Percentiles rank a stretch among this genome's conserved stretches.
Evolutionary conservation across 2,113 vertebrate species (phyloP).

Genomic region (Lagenorhynchus albirostris): DNA sequence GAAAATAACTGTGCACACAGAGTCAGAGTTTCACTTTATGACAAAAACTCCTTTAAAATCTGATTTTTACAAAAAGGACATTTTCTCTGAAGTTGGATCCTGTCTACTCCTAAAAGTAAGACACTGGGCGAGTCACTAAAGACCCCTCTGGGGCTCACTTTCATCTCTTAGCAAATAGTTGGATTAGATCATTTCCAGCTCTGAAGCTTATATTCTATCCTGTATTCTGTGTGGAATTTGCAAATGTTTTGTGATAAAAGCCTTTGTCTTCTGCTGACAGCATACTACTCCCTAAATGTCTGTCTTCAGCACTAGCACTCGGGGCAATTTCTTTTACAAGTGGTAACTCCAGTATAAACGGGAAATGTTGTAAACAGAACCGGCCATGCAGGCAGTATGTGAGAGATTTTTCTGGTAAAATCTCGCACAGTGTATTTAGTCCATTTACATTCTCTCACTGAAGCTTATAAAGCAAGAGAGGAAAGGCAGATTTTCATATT

Average conservation of each 20-base stretch:
- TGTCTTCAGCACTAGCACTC: slow-evolving; percentile 29
- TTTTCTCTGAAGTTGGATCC: background rate
- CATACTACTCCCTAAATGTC: slow-evolving; percentile 20
- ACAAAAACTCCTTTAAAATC: background rate
- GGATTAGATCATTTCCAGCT: background rate
- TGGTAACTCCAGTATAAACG: slow-evolving; percentile 36
- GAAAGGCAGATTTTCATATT: slow-evolving; percentile 61
- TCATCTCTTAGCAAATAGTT: background rate
- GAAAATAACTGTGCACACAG: background rate
- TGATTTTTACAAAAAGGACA: background rate
- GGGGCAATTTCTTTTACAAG: slow-evolving; percentile 40
- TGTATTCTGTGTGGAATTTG: background rate
- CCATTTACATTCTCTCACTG: slow-evolving; percentile 54
- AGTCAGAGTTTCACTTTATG: background rate
- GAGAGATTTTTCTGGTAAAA: slow-evolving; percentile 42
- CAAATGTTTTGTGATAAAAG: background rate
- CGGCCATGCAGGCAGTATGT: background rate
- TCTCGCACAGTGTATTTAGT: slow-evolving; percentile 38
- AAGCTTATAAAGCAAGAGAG: slow-evolving; percentile 63
- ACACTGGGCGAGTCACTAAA: background rate
- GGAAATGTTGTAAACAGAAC: slow-evolving; percentile 49
- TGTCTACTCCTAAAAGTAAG: background rate
- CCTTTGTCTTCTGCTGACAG: slow-evolving; percentile 26
- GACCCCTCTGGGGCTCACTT: background rate
- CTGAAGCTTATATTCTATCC: background rate